Conservation (phyloP, 2,113 vertebrate genomes). For the Hippocampus comes region DNA sequence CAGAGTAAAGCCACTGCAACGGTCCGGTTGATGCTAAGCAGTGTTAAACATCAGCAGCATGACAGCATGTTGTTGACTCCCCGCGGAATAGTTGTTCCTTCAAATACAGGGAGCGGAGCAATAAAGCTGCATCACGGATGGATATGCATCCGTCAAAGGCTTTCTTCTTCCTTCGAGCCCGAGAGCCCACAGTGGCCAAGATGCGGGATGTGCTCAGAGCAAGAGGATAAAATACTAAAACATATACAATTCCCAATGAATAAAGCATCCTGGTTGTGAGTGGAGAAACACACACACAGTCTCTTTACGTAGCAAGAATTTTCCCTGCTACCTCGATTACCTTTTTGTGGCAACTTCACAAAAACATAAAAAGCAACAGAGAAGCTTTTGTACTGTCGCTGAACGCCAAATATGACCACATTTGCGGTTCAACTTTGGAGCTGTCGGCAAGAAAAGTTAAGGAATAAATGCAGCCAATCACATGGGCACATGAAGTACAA, state of each 20-base stretch:
- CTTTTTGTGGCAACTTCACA: too few relatives aligned
- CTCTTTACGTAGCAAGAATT: too few relatives aligned
- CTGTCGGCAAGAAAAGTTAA: too few relatives aligned
- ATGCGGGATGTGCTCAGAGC: not conserved
- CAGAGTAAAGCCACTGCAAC: conserved; percentile 42
- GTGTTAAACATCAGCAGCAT: conserved; percentile 45
- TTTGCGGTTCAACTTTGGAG: too few relatives aligned
- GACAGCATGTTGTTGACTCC: conserved; percentile 39
- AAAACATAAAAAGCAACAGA: too few relatives aligned
- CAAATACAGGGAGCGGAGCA: not conserved
- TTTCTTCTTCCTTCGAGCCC: not conserved
- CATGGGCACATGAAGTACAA: not conserved
- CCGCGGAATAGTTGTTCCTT: conserved; percentile 23
- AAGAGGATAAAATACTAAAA: too few relatives aligned
- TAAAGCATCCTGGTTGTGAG: not conserved
- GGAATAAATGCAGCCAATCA: too few relatives aligned
- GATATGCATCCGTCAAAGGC: conserved; percentile 1
- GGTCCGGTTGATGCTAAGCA: conserved; percentile 37
- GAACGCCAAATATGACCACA: too few relatives aligned
- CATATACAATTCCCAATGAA: not conserved
- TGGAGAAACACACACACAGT: too few relatives aligned
- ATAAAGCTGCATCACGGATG: not conserved
- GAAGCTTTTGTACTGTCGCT: too few relatives aligned
- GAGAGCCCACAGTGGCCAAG: not conserved
- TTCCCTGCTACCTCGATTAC: too few relatives aligned